Conservation (phyloP, 1,140 invertebrate genomes). For the Cyclargus thomasi region DNA sequence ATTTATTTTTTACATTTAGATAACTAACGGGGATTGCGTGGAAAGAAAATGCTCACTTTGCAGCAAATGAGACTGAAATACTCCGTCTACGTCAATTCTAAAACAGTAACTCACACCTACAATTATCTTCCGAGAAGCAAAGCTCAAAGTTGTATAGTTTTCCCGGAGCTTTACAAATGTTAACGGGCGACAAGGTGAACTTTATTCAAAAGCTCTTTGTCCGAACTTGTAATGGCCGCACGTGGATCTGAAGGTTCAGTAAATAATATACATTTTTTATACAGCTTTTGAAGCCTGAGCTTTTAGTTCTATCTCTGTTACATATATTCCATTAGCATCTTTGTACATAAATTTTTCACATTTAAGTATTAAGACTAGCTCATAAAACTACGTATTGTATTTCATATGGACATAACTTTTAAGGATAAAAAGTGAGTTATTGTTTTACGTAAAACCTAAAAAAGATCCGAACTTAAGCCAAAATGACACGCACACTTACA, state of each 20-base stretch:
- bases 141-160: not conserved
- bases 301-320: not conserved
- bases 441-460: no score
- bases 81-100: no score
- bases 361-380: no score
- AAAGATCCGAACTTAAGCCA: no score
- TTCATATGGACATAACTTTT: no score
- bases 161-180: not conserved
- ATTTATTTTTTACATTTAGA: no score
- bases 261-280: not conserved
- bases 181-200: not conserved
- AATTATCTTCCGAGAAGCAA: not conserved
- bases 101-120: no score
- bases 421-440: no score
- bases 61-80: not conserved
- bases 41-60: no score
- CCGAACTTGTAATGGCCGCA: not conserved
- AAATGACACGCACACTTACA: no score
- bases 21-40: no score
- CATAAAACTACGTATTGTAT: no score
- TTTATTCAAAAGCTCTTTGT: conserved; percentile 1
- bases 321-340: not conserved
- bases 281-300: not conserved
- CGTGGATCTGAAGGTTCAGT: not conserved
- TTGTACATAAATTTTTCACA: not conserved